These are phyloP conservation scores for Bradypus variegatus DNA, from an alignment of 2,797 vertebrate genomes.

Conservation along the genomic window DNA sequence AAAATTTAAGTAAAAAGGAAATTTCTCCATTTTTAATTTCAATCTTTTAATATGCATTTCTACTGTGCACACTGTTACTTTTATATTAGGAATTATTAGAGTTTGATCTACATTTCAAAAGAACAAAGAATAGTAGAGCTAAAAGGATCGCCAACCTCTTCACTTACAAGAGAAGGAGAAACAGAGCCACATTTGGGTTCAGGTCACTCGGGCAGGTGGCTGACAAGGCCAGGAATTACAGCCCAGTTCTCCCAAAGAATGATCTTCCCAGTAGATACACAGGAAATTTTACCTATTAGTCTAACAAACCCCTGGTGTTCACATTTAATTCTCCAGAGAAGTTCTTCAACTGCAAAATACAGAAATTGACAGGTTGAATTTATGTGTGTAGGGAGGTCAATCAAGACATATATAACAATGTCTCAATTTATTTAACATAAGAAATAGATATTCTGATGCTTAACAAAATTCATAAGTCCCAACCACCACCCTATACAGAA, in stretches of 20 bases:
- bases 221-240: background rate
- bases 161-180: constrained; percentile 3
- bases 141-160: background rate
- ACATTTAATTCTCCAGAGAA: constrained; percentile 10
- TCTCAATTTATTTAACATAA: background rate
- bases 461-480: background rate
- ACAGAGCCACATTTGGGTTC: background rate
- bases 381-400: background rate
- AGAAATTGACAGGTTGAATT: background rate
- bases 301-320: background rate
- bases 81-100: background rate
- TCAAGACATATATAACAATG: background rate
- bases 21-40: background rate
- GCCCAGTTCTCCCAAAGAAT: background rate
- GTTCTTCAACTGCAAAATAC: background rate
- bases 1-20: background rate
- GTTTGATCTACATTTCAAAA: background rate
- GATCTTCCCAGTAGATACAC: background rate
- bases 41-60: background rate
- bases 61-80: background rate
- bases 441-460: background rate
- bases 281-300: background rate
- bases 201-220: background rate
- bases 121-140: background rate
- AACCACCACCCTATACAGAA: background rate